phyloP scores from a whole-genome alignment of 1,140 invertebrate species.

The Probaryconus sp. region DNA sequence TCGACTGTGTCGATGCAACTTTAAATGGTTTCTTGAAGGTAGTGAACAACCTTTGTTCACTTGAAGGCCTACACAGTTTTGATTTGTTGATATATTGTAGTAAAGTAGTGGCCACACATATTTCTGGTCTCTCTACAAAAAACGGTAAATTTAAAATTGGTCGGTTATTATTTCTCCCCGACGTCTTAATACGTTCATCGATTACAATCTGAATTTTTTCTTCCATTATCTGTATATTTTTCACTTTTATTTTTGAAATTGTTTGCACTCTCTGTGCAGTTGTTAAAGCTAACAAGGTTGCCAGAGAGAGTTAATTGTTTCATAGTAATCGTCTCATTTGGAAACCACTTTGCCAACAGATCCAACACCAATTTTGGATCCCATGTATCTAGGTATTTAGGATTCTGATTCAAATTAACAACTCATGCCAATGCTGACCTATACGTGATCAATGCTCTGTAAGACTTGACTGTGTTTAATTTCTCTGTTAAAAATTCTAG shows the following conservation, averaged over 20 bases:
- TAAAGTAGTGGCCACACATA: not conserved
- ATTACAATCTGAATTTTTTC: not conserved
- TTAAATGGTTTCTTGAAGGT: conserved; percentile 23
- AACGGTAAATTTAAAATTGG: conserved; percentile 8
- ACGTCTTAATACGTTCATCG: conserved; percentile 4
- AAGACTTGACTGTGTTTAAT: not conserved
- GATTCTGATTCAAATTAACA: conserved; percentile 1
- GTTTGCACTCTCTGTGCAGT: conserved; percentile 6
- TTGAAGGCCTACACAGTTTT: not conserved
- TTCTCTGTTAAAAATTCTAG: conserved; percentile 2
- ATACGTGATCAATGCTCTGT: conserved; percentile 21
- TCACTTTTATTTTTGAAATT: conserved; percentile 11
- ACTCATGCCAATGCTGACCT: conserved; percentile 17
- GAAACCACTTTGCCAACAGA: not conserved
- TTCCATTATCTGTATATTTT: not conserved
- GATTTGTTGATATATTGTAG: not conserved
- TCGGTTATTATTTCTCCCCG: conserved; percentile 11
- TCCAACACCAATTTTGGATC: not conserved
- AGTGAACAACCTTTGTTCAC: not conserved
- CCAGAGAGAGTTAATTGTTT: conserved; percentile 1
- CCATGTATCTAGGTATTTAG: conserved; percentile 23
- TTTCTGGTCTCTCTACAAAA: not conserved
- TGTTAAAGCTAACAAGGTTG: not conserved
- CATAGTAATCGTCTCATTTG: not conserved
- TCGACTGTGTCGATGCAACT: conserved; percentile 11